Percentiles rank a stretch among this genome's conserved stretches.
phyloP scores from a whole-genome alignment of 2,888 invertebrate genomes.

The Drosophila nr. fundita region DNA sequence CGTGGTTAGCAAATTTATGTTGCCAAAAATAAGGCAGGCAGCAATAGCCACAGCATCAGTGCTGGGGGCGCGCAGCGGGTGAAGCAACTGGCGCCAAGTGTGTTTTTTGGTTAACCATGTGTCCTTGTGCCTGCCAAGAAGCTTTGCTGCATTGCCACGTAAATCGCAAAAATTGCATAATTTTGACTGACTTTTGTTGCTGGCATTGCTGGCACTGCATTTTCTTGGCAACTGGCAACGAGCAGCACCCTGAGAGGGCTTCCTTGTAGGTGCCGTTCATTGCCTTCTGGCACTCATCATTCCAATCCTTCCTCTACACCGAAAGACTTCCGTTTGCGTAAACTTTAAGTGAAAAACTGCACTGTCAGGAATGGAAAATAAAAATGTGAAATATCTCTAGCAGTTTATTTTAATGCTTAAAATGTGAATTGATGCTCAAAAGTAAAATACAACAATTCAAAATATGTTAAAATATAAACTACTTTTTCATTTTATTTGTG shows the following conservation, averaged over 20 bases:
- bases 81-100: slow-evolving; percentile 73
- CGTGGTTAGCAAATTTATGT: slow-evolving; percentile 78
- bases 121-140: slow-evolving; percentile 59
- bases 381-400: slow-evolving; percentile 20
- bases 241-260: slow-evolving; percentile 5
- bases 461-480: not conserved
- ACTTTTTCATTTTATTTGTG: not conserved
- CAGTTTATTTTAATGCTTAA: slow-evolving; percentile 32
- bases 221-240: slow-evolving; percentile 66
- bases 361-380: slow-evolving; percentile 24
- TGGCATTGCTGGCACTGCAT: slow-evolving; percentile 65
- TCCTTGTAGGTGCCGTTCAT: slow-evolving; percentile 71
- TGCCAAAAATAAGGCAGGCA: slow-evolving; percentile 59
- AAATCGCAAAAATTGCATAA: slow-evolving; percentile 83
- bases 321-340: slow-evolving; percentile 44
- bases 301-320: slow-evolving; percentile 6
- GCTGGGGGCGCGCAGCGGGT: slow-evolving; percentile 19
- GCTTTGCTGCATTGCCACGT: slow-evolving; percentile 60
- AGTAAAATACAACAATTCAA: not conserved
- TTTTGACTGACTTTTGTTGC: slow-evolving; percentile 78
- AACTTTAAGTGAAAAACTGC: slow-evolving; percentile 52
- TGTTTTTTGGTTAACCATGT: slow-evolving; percentile 72
- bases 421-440: not conserved
- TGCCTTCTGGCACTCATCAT: slow-evolving; percentile 43
- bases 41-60: slow-evolving; percentile 21